phyloP scores from a whole-genome alignment of 2,888 invertebrate species.

The Nephrotoma appendiculata region DNA sequence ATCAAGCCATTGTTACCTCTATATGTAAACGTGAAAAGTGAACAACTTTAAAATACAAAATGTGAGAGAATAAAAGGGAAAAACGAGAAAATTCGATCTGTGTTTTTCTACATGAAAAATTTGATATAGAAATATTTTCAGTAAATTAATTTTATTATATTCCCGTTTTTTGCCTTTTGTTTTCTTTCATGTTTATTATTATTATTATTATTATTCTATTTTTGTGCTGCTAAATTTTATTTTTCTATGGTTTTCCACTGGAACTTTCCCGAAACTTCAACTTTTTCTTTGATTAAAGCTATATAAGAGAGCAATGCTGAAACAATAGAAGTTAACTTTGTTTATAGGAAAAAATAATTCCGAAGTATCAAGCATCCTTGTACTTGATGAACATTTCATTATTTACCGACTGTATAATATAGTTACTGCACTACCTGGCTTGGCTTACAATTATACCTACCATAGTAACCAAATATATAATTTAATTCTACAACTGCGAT shows the following conservation, averaged over 20 bases:
- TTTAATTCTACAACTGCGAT: too few relatives aligned
- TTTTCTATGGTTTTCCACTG: neutral
- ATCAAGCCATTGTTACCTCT: neutral
- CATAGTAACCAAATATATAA: too few relatives aligned
- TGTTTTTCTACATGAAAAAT: neutral
- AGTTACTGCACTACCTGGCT: too few relatives aligned
- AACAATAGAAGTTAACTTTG: neutral
- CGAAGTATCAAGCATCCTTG: too few relatives aligned
- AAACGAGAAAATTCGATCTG: neutral
- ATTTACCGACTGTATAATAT: too few relatives aligned
- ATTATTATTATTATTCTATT: neutral
- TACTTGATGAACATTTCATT: too few relatives aligned
- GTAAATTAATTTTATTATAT: neutral
- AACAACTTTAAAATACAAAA: neutral
- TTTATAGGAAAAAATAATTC: too few relatives aligned
- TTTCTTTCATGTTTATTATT: neutral
- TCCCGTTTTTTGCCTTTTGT: neutral
- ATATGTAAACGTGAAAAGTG: neutral
- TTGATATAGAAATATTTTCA: neutral
- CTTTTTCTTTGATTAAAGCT: neutral
- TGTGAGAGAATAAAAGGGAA: neutral
- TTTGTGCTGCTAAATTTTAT: neutral
- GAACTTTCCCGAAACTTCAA: neutral
- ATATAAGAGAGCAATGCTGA: neutral
- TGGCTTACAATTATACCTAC: too few relatives aligned